These are phyloP conservation scores for Bombyx mandarina DNA, from an alignment of 1,140 invertebrate species.

Conservation along the genomic window DNA sequence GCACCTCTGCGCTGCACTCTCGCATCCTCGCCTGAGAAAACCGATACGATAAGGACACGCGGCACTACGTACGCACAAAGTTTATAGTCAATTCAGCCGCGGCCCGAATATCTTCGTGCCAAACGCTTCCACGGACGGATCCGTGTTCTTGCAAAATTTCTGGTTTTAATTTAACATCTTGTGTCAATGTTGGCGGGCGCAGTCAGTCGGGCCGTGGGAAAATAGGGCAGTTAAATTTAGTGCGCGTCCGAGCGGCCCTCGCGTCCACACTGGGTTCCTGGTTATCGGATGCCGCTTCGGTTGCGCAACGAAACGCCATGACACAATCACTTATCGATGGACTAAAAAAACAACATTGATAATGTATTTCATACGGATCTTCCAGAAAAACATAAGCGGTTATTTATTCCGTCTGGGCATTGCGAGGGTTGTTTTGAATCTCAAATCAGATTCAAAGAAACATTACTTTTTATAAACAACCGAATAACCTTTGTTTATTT, in stretches of 20 bases:
- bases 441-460: conserved; percentile 1
- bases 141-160: conserved; percentile 30
- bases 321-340: background rate
- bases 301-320: conserved; percentile 1
- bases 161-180: conserved; percentile 4
- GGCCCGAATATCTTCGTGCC: conserved; percentile 27
- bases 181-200: conserved; percentile 20
- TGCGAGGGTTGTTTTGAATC: conserved; percentile 2
- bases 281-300: conserved; percentile 1
- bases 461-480: too few species aligned
- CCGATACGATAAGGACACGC: background rate
- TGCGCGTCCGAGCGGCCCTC: conserved; percentile 2
- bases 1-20: conserved; percentile 6
- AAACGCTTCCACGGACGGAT: conserved; percentile 29
- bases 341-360: conserved; percentile 4
- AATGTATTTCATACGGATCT: background rate
- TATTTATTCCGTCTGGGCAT: background rate
- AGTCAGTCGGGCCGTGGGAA: conserved; percentile 32
- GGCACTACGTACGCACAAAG: conserved; percentile 8
- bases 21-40: too few species aligned
- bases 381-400: background rate
- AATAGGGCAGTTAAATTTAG: conserved; percentile 36
- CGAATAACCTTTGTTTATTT: too few species aligned
- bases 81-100: conserved; percentile 52
- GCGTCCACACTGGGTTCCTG: background rate